Evolutionary conservation across 2,888 invertebrate genomes (phyloP), one percentile per base, ranked within the genome.

Genomic region (Ectemnius lituratus): DNA sequence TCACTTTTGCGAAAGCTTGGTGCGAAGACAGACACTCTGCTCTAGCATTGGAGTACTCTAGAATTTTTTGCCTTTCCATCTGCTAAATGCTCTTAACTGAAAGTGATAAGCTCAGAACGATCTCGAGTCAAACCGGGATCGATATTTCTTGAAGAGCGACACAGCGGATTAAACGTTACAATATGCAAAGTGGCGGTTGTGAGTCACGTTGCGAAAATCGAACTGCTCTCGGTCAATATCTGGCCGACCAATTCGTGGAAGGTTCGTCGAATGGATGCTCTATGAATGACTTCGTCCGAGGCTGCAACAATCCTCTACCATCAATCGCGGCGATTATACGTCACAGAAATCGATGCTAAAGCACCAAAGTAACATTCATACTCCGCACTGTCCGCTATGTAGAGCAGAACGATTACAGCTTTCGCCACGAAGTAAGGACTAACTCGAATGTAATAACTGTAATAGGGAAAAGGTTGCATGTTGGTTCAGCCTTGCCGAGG

Each of bases 211-310:
- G 47, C 57, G 67, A 80, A 81, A 81, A 70, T 81, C 82, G 70
- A 68, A 79, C 49, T 59, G 58, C 52, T 47, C 58, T 20, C 72
- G 81, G 27, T 80, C 80, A 72, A 80, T 80, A 63, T 68, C 62
- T 58, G 23, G 13, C 52, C 56, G 60, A 72, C 66, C 57, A 49
- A 47, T 75, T 64, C 68, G 61, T 57, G 56, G 59, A 70, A 66
- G 49, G 65, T 37, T 37, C 37, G 37, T 5, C 8, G 37, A 37
- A 6, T 37, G 0, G 11, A 8, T 37, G 71, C n/a, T 74, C 76
- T 76, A 70, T 79, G 80, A 82, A 80, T 81, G 79, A 80, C 70
- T 71, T 11, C 73, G 69, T 37, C 57, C 62, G 69, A 27, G 11
- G 49, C 65, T 23, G 28, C 46, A 71, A 67, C 62, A 65, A 62